Base-by-base conservation (phyloP, 2,797 vertebrate species). In the Channa striata region DNA sequence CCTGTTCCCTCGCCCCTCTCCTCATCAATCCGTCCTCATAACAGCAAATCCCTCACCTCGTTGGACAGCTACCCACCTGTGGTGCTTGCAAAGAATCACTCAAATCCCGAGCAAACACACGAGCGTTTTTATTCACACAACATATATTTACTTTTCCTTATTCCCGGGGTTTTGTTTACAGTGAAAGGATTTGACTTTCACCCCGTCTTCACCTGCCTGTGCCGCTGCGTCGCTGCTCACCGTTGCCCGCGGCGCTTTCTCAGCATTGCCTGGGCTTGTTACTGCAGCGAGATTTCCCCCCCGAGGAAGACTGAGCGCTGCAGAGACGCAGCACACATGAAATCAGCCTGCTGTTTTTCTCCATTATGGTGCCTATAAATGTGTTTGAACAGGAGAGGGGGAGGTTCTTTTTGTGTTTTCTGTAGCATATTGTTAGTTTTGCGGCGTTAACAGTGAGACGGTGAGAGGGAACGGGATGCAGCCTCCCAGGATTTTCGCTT, bases 61-160 rank as follows among this genome's bases (percentile, higher is more conserved):
- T 73, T 69, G 71, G 67, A 72, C 60, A 43, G 67, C 62, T 68
- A 68, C 74, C 59, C 77, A 83, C 75, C 83, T 83, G 77, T 76
- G 68, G 70, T 48, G 19, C 54, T 34, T 4, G 14, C 59, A 11
- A 44, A 59, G 33, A 74, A 33, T 51, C 58, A 13, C 46, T 81
- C 57, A 67, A 21, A 68, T 21, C 25, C 68, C 20, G 1, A 56
- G 52, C 63, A 69, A 66, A 84, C 76, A 46, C 72, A 42, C 37
- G 17, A 30, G 25, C 25, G 2, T n/a, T 56, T 48, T 72, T 50
- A 43, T 70, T 59, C 50, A 37, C 63, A 25, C 44, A 19, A 19
- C 49, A 61, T 50, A 20, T 67, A 59, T 71, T 78, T 72, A 33
- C 60, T 56, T 52, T 60, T 6, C 16, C 36, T 50, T 46, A 36